A percentile compares a stretch with the other conserved stretches of the same genome.
These are phyloP conservation scores for Raphicerus campestris DNA, from an alignment of 2,113 vertebrate species.

Conservation along the genomic window DNA sequence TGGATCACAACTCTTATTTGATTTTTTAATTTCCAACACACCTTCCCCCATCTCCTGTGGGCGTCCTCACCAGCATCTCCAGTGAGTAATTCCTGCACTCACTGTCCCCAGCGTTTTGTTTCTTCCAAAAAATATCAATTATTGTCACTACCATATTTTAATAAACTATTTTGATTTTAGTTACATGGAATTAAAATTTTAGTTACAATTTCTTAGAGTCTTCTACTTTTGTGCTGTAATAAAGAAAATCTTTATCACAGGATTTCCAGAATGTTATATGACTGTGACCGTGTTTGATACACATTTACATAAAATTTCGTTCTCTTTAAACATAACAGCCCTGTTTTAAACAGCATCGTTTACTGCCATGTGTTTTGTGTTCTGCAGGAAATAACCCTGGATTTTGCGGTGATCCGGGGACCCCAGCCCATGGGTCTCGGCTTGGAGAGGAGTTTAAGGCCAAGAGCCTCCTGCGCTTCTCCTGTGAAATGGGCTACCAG, in stretches of 20 bases:
- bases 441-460: slow-evolving; percentile 92
- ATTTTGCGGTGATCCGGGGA: slow-evolving; percentile 92
- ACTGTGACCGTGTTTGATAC: accelerated
- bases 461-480: slow-evolving; percentile 94
- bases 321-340: background rate
- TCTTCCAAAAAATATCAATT: background rate
- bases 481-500: slow-evolving; percentile 92
- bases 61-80: accelerated
- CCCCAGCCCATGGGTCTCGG: slow-evolving; percentile 90
- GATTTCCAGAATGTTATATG: background rate
- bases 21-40: accelerated
- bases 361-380: background rate
- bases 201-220: background rate
- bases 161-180: background rate
- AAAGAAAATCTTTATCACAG: background rate
- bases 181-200: background rate
- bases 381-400: slow-evolving; percentile 87
- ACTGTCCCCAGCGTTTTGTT: background rate
- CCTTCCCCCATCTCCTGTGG: accelerated
- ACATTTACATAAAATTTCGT: background rate
- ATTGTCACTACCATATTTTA: too few relatives aligned
- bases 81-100: accelerated
- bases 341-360: background rate
- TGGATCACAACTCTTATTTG: background rate
- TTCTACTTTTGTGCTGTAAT: background rate